phyloP scores from a whole-genome alignment of 2,113 vertebrate species.

The Hippocampus zosterae region DNA sequence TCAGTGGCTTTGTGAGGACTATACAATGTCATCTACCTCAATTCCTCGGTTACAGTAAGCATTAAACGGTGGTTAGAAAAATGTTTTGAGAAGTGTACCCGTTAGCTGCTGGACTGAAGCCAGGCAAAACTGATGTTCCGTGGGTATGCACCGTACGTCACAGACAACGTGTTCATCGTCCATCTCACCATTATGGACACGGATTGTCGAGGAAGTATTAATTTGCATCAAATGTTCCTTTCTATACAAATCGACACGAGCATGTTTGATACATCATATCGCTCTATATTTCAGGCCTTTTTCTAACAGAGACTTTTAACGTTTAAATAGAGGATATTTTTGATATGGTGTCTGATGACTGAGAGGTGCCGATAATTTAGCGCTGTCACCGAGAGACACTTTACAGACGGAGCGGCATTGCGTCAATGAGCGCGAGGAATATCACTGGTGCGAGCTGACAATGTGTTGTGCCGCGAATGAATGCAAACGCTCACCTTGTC shows the following conservation, averaged over 20 bases:
- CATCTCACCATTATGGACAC: constrained; percentile 11
- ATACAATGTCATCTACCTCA: not conserved
- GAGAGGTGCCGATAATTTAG: constrained; percentile 25
- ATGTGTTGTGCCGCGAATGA: constrained; percentile 54
- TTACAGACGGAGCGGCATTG: constrained; percentile 9
- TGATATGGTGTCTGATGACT: constrained; percentile 68
- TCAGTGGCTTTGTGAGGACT: not conserved
- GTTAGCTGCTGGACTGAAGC: constrained; percentile 43
- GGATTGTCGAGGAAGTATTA: constrained; percentile 55
- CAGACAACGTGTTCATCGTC: constrained; percentile 35
- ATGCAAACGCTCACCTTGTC: constrained; percentile 53
- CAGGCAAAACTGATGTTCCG: constrained; percentile 29
- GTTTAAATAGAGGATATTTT: constrained; percentile 74
- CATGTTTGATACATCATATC: constrained; percentile 54
- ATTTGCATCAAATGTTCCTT: constrained; percentile 73
- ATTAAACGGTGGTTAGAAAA: not conserved
- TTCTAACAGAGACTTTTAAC: constrained; percentile 73
- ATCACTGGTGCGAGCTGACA: constrained; percentile 57
- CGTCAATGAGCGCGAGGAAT: constrained; percentile 17
- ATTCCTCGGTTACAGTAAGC: not conserved
- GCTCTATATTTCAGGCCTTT: constrained; percentile 65
- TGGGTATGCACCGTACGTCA: constrained; percentile 34
- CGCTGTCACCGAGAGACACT: constrained; percentile 26
- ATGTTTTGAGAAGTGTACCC: constrained; percentile 22
- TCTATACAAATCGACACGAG: constrained; percentile 62